A percentile compares a stretch with the other conserved stretches of the same genome.
Evolutionary conservation across 2,113 vertebrate species (phyloP).

Genomic region (Hippocampus zosterae): DNA sequence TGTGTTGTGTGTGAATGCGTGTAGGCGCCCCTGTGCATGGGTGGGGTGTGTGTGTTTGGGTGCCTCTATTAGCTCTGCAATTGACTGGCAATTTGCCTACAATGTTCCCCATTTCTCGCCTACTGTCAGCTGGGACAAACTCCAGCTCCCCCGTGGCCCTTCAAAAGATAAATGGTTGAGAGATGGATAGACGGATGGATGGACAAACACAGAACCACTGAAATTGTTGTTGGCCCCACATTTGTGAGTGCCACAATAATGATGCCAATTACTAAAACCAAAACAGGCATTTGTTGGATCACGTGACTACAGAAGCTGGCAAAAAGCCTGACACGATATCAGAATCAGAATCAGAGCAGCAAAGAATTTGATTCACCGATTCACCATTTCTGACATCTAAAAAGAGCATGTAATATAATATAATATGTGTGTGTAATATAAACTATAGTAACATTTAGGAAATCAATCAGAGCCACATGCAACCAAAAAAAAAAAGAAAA

Average conservation of each 20-base stretch:
- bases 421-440: too few relatives aligned
- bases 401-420: too few relatives aligned
- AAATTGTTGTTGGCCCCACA: background rate
- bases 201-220: background rate
- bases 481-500: too few relatives aligned
- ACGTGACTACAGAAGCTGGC: background rate
- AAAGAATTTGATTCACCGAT: too few relatives aligned
- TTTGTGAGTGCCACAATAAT: background rate
- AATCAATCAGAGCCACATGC: too few relatives aligned
- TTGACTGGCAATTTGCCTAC: background rate
- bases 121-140: background rate
- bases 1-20: background rate
- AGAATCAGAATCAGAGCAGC: too few relatives aligned
- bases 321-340: background rate
- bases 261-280: background rate
- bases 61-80: background rate
- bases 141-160: background rate
- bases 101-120: background rate
- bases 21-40: background rate
- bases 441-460: too few relatives aligned
- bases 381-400: too few relatives aligned
- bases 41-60: background rate
- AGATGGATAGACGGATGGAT: background rate
- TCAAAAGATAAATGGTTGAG: background rate
- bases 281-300: background rate